Evolutionary conservation across 2,888 invertebrate genomes (phyloP), one percentile per base, ranked within the genome.

Genomic region (Drosophila incognita): DNA sequence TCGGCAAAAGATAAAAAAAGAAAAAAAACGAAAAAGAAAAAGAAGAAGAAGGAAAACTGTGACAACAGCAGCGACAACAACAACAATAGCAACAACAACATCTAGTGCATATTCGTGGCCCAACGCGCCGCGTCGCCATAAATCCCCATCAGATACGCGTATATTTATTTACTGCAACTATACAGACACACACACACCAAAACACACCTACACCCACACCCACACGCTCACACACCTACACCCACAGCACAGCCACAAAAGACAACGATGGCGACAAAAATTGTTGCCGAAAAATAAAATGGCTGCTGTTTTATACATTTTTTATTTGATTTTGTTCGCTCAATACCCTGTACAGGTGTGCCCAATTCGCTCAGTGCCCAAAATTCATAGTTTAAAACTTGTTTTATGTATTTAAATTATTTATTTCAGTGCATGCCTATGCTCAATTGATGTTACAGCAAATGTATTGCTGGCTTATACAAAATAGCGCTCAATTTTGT

Each of bases 131-230:
- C 89, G 71, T 79, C 76, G 89, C 89, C 89, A 87, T 87, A 87
- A 87, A 87, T 87, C 87, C 90, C 85, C 87, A 87, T 87, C 87
- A 87, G 90, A 87, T 89, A 87, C 86, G 90, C 86, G 90, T 87
- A 89, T 87, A 87, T 87, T 87, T 87, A 87, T 87, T 87, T 87
- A 87, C 87, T 87, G 87, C 90, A 87, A 82, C 90, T 81, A 49
- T 33, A 56, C 62, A 64, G 27, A 59, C 27, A 63, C 62, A 79
- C 62, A 79, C 59, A 67, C 66, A 33, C 56, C 27, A 49, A 57
- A 40, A 46, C 54, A 42, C 36, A 62, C 40, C 51, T 49, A 42
- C 49, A 49, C 72, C 69, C 65, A 38, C 27, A 54, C 7, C 11
- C 29, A 52, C 10, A 21, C 7, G 2, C 27, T 27, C 27, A 3